Evolutionary conservation across 2,113 vertebrate species (phyloP).

Genomic region (Symphodus melops): DNA sequence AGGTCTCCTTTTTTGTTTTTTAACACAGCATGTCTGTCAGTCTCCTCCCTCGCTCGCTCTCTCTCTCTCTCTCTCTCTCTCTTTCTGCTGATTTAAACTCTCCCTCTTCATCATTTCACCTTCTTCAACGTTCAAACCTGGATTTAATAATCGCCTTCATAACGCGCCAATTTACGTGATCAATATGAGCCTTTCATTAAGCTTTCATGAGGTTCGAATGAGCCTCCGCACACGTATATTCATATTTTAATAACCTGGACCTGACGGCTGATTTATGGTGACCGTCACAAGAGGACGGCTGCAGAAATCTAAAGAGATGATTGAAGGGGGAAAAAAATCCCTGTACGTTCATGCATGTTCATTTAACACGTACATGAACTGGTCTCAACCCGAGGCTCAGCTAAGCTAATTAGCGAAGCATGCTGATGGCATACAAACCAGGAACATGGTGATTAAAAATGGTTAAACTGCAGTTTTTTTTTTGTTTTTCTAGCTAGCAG

Average conservation of each 20-base stretch:
- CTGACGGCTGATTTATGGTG: neutral
- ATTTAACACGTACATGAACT: neutral
- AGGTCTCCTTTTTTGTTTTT: neutral
- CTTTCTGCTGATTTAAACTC: neutral
- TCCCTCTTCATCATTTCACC: slow-evolving; percentile 4
- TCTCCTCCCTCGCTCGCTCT: neutral
- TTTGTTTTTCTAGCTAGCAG: slow-evolving; percentile 1
- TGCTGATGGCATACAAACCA: neutral
- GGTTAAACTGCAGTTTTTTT: neutral
- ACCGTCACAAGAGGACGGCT: neutral
- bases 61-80: neutral
- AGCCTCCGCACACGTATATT: slow-evolving; percentile 7
- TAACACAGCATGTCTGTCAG: neutral
- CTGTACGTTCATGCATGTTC: neutral
- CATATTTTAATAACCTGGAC: slow-evolving; percentile 23
- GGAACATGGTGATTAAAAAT: neutral
- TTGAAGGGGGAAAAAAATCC: neutral
- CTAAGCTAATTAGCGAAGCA: neutral
- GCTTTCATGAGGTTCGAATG: slow-evolving; percentile 12
- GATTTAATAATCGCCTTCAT: slow-evolving; percentile 15
- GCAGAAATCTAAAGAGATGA: too few species aligned
- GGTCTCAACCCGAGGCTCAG: neutral
- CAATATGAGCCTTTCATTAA: slow-evolving; percentile 6
- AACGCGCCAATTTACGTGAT: neutral
- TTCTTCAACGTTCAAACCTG: neutral